phyloP scores from a whole-genome alignment of 2,888 invertebrate genomes.

The Drosophila prostipennis region DNA sequence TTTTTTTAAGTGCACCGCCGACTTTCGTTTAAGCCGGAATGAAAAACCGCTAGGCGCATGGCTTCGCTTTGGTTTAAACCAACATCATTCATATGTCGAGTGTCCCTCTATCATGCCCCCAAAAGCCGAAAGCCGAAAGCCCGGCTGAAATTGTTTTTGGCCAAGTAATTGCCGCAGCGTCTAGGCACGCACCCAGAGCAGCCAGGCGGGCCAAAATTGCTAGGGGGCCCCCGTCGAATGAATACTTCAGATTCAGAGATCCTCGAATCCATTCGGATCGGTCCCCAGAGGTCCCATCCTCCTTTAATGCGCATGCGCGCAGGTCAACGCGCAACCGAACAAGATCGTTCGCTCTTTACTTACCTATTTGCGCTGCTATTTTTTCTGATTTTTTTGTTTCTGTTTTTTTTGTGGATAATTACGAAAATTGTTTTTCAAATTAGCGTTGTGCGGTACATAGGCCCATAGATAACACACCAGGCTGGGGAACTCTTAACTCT shows the following conservation, averaged over 20 bases:
- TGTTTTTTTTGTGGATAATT: slow-evolving; percentile 79
- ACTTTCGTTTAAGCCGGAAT: slow-evolving; percentile 39
- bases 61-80: slow-evolving; percentile 43
- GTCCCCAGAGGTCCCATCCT: slow-evolving; percentile 59
- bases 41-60: slow-evolving; percentile 63
- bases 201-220: slow-evolving; percentile 63
- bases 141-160: slow-evolving; percentile 70
- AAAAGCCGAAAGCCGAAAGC: slow-evolving; percentile 5
- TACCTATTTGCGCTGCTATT: slow-evolving; percentile 30
- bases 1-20: slow-evolving; percentile 3
- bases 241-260: background rate
- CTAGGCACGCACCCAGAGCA: slow-evolving; percentile 70
- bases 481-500: slow-evolving; percentile 39
- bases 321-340: slow-evolving; percentile 79
- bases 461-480: slow-evolving; percentile 76
- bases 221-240: slow-evolving; percentile 22
- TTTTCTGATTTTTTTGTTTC: slow-evolving; percentile 30
- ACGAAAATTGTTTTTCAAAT: slow-evolving; percentile 84
- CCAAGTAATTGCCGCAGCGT: slow-evolving; percentile 77
- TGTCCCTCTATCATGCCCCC: slow-evolving; percentile 59
- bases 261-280: slow-evolving; percentile 7
- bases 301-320: slow-evolving; percentile 77
- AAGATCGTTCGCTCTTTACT: slow-evolving; percentile 65
- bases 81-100: slow-evolving; percentile 77
- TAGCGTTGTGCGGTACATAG: slow-evolving; percentile 82